A percentile compares a stretch with the other conserved stretches of the same genome.
Conservation (phyloP, 2,113 vertebrate genomes). For the Sylvia atricapilla region DNA sequence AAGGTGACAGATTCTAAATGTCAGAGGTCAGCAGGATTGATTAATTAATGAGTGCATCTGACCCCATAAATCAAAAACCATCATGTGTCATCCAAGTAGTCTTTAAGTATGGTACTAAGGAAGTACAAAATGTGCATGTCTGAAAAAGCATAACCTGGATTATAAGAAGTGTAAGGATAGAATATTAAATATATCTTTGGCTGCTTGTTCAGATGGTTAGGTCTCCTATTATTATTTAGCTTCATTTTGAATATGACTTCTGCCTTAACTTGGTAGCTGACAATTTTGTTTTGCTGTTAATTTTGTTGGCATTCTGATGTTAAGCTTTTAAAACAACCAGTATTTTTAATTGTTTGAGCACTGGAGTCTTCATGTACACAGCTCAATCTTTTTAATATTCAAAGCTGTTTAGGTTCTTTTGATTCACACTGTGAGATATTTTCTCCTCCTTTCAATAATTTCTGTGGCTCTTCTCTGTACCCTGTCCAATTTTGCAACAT, state of each 20-base stretch:
- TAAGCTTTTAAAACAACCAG: not conserved
- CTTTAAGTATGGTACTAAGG: not conserved
- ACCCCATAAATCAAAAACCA: not conserved
- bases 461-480: constrained; percentile 1
- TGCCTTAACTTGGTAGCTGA: not conserved
- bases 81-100: not conserved
- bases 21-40: not conserved
- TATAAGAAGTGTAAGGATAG: not conserved
- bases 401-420: not conserved
- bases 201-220: not conserved
- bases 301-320: not conserved
- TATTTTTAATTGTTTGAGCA: not conserved
- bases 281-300: not conserved
- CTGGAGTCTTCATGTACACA: not conserved
- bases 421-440: not conserved
- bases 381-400: not conserved
- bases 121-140: not conserved
- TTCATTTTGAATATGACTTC: not conserved
- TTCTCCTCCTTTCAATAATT: not conserved
- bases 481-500: not conserved
- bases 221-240: not conserved
- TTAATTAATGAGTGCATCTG: not conserved
- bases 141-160: not conserved
- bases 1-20: not conserved
- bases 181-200: not conserved